phyloP scores from a whole-genome alignment of 2,888 invertebrate genomes.

The Fissipunctia ypsillon region DNA sequence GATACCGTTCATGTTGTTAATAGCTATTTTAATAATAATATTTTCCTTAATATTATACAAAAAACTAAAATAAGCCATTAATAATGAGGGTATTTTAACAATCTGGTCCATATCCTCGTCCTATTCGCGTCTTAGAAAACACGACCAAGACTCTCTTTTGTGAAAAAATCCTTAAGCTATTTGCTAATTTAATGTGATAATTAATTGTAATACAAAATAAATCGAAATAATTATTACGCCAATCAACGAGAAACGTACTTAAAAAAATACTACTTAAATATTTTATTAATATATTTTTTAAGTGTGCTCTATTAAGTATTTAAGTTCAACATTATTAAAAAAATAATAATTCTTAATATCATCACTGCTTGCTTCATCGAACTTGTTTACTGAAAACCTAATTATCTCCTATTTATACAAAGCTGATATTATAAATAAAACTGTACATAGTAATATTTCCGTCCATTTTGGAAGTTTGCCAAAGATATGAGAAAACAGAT shows the following conservation, averaged over 20 bases:
- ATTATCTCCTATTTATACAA: not conserved
- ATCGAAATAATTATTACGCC: too few relatives aligned
- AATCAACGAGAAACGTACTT: not conserved
- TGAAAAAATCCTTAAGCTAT: too few relatives aligned
- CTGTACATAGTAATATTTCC: constrained; percentile 1
- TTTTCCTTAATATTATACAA: fast-evolving
- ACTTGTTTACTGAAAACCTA: not conserved
- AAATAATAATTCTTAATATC: not conserved
- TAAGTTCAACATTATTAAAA: not conserved
- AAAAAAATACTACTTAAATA: not conserved
- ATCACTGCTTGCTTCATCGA: not conserved
- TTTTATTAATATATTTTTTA: not conserved
- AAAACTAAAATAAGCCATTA: not conserved
- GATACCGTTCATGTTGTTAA: not conserved
- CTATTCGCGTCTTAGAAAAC: not conserved
- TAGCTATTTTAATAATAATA: not conserved
- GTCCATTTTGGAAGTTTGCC: constrained; percentile 35
- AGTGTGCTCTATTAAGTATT: not conserved
- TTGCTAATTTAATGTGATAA: not conserved
- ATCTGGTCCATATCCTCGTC: not conserved
- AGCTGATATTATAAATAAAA: constrained; percentile 2
- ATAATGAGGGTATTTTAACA: too few relatives aligned
- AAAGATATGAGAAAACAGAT: constrained; percentile 24
- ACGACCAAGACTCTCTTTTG: not conserved
- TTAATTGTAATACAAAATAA: not conserved